Conservation (phyloP, 2,113 vertebrate species). For the Amblyornis subalaris region DNA sequence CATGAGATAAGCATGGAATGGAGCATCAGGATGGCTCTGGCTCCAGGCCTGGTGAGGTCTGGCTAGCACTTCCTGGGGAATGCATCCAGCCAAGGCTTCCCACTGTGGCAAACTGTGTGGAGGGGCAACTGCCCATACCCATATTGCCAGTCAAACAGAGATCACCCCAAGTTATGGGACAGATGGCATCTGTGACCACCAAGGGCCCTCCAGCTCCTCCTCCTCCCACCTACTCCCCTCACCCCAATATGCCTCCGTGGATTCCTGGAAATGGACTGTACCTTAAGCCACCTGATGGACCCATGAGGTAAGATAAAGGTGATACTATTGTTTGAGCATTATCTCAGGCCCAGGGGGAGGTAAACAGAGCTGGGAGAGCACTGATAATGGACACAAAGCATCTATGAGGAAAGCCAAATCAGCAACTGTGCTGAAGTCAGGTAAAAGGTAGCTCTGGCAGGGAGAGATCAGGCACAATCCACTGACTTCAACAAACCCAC, state of each 20-base stretch:
- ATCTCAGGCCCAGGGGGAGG: background rate
- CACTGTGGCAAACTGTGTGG: background rate
- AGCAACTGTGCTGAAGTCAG: background rate
- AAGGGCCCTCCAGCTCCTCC: background rate
- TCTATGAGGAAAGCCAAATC: background rate
- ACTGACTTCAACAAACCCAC: background rate
- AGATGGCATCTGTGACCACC: background rate
- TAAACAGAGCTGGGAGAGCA: background rate
- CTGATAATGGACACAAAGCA: background rate
- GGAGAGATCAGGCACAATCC: background rate
- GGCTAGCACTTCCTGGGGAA: background rate
- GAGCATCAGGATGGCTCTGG: background rate
- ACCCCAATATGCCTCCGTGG: background rate
- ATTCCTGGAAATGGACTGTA: background rate
- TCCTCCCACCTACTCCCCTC: too few relatives aligned
- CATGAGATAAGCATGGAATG: background rate
- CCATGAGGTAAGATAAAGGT: background rate
- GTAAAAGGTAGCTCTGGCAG: background rate
- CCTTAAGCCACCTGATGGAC: background rate
- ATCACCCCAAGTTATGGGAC: background rate
- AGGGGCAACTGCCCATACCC: background rate
- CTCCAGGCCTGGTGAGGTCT: background rate
- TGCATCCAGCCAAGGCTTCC: background rate
- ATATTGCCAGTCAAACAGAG: background rate
- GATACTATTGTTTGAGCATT: background rate